Percentiles rank a stretch among this genome's conserved stretches.
Conservation (phyloP, 2,797 vertebrate species). For the Silurus lanzhouensis region DNA sequence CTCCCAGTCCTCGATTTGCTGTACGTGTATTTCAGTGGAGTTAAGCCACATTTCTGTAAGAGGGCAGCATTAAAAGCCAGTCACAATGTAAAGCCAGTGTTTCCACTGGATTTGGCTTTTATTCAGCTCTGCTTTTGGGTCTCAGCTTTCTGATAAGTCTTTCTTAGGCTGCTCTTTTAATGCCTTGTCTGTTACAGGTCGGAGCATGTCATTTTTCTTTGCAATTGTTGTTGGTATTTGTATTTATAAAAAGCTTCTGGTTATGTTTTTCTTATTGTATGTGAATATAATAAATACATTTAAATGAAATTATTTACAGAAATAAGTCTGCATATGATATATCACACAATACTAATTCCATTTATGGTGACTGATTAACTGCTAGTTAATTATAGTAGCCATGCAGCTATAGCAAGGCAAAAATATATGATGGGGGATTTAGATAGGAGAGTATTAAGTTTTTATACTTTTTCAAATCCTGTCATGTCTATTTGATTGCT, state of each 20-base stretch:
- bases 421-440: conserved; percentile 31
- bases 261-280: conserved; percentile 45
- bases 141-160: neutral
- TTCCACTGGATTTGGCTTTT: conserved; percentile 24
- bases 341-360: neutral
- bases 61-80: neutral
- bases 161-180: conserved; percentile 3
- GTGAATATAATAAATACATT: conserved; percentile 43
- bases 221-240: conserved; percentile 36
- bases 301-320: conserved; percentile 37
- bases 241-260: conserved; percentile 49
- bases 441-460: conserved; percentile 27
- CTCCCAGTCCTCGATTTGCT: neutral
- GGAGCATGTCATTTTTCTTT: neutral
- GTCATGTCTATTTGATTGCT: conserved; percentile 39
- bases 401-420: conserved; percentile 32
- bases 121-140: conserved; percentile 24
- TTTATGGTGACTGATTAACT: conserved; percentile 37
- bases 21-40: neutral
- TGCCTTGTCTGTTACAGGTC: conserved; percentile 21
- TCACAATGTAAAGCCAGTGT: conserved; percentile 2
- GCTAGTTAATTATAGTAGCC: conserved; percentile 17
- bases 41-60: conserved; percentile 1
- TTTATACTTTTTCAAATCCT: conserved; percentile 48
- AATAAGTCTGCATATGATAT: conserved; percentile 33